These are phyloP conservation scores for Montipora sp. DNA, from an alignment of 64 coral and sea anemone species.

Conservation along the genomic window DNA sequence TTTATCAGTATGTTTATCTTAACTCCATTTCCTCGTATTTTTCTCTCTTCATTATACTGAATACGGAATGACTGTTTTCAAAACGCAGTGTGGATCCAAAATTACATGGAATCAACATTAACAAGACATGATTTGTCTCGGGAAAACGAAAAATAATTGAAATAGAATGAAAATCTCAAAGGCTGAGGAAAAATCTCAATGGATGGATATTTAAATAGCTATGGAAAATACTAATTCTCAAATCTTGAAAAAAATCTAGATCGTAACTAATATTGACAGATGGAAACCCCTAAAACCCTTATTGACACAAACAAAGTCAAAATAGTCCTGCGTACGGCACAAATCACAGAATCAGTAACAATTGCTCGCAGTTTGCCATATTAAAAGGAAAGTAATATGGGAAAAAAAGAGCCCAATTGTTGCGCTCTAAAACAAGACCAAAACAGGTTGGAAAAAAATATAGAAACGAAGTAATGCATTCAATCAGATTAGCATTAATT, in stretches of 20 bases:
- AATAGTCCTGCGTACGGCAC: not conserved
- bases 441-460: not conserved
- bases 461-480: not conserved
- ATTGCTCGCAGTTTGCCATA: not conserved
- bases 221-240: too few species aligned
- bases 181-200: too few species aligned
- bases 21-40: too few species aligned
- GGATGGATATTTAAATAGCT: too few species aligned
- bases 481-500: not conserved
- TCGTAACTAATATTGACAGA: constrained; percentile 15
- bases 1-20: too few species aligned
- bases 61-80: too few species aligned
- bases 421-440: not conserved
- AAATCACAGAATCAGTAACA: not conserved
- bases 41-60: too few species aligned
- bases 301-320: constrained; percentile 30
- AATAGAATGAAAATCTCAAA: too few species aligned
- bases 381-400: not conserved
- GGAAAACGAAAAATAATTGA: too few species aligned
- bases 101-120: too few species aligned
- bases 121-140: too few species aligned
- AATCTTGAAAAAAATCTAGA: not conserved
- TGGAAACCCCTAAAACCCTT: constrained; percentile 44
- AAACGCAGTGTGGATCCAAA: too few species aligned
- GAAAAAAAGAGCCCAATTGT: not conserved